These are phyloP conservation scores for Pandemis heparana DNA, from an alignment of 2,888 invertebrate genomes.

Conservation along the genomic window DNA sequence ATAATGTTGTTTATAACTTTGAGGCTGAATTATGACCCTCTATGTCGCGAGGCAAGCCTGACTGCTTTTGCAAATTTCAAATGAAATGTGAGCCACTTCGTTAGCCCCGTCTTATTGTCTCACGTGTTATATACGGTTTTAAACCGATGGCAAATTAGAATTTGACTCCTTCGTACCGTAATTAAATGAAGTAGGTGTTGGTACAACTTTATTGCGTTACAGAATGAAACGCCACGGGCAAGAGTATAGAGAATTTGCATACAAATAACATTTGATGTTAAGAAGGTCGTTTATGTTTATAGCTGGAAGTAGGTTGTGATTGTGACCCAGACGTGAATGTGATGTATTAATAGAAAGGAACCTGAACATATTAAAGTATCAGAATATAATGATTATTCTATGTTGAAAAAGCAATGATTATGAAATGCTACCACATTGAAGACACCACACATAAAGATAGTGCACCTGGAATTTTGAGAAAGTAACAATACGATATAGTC, in stretches of 20 bases:
- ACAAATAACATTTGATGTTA: conserved; percentile 8
- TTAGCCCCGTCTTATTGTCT: conserved; percentile 9
- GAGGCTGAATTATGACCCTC: conserved; percentile 54
- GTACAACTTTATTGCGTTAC: conserved; percentile 9
- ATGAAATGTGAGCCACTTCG: conserved; percentile 55
- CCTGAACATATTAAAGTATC: not conserved
- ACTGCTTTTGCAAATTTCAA: conserved; percentile 51
- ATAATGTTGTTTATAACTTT: conserved; percentile 46
- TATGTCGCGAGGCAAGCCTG: conserved; percentile 47
- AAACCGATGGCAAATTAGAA: conserved; percentile 20
- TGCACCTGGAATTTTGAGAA: not conserved
- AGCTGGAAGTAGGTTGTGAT: conserved; percentile 5
- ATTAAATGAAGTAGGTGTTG: conserved; percentile 3
- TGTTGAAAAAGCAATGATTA: not conserved
- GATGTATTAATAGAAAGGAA: conserved; percentile 13
- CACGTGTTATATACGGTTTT: conserved; percentile 16
- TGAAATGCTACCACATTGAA: not conserved
- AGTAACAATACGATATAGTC: not conserved
- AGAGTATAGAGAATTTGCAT: conserved; percentile 7
- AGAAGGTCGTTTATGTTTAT: not conserved
- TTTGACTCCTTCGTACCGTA: conserved; percentile 7
- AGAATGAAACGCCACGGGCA: conserved; percentile 6
- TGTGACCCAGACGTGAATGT: conserved; percentile 17
- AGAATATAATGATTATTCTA: not conserved
- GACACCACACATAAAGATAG: not conserved